Evolutionary conservation across 2,888 invertebrate genomes (phyloP).

Genomic region (Halictus quadricinctus): DNA sequence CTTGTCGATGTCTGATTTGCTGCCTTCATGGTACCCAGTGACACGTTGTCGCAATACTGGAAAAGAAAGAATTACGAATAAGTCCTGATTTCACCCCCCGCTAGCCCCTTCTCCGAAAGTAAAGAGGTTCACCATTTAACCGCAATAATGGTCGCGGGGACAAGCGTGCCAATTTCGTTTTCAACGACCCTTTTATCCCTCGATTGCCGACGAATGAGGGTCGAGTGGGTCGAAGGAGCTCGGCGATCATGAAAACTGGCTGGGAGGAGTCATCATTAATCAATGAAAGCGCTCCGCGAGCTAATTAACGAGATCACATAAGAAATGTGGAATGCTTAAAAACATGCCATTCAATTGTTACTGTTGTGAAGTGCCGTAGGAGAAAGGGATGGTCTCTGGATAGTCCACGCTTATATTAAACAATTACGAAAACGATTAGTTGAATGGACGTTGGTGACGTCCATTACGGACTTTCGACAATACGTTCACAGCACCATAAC

Average conservation of each 20-base stretch:
- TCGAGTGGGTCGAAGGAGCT: constrained; percentile 32
- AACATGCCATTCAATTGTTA: constrained; percentile 63
- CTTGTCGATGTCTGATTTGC: constrained; percentile 17
- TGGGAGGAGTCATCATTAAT: constrained; percentile 57
- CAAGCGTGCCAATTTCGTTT: constrained; percentile 37
- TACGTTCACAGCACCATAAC: no score
- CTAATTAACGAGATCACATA: constrained; percentile 62
- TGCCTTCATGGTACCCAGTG: neutral
- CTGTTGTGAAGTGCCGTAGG: neutral
- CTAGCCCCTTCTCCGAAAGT: neutral
- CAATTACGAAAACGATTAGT: constrained; percentile 37
- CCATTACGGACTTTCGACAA: neutral
- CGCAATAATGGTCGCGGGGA: constrained; percentile 15
- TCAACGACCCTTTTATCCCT: constrained; percentile 48
- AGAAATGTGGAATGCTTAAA: constrained; percentile 61
- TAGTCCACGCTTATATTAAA: neutral
- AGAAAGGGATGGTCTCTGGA: neutral
- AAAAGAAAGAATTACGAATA: neutral
- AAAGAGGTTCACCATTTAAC: constrained; percentile 17
- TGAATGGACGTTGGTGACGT: constrained; percentile 13
- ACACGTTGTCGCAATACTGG: neutral
- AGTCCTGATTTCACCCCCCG: neutral
- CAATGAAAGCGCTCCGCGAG: constrained; percentile 52
- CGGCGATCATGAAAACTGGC: constrained; percentile 54
- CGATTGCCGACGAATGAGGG: constrained; percentile 46